Conservation (phyloP, 2,113 vertebrate genomes). For the Nyctereutes procyonoides region DNA sequence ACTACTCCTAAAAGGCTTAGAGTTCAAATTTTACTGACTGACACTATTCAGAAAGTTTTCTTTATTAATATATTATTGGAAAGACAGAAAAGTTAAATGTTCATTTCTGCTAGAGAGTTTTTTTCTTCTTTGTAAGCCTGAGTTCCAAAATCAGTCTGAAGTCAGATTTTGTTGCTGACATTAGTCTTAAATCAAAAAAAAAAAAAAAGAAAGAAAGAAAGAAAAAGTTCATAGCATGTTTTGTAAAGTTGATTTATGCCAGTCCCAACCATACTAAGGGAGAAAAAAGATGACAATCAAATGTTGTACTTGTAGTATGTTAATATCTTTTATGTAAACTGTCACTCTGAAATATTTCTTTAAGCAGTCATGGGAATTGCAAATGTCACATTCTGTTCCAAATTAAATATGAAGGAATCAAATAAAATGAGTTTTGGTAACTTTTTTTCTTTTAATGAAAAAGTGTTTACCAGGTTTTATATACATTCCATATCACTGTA, state of each 20-base stretch:
- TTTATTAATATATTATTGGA: not conserved
- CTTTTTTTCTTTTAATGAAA: not conserved
- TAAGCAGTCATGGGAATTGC: not conserved
- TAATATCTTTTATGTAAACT: constrained; percentile 32
- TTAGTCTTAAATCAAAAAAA: not conserved
- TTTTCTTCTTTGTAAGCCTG: not conserved
- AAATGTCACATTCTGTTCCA: not conserved
- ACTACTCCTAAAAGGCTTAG: not conserved
- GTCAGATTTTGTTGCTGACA: not conserved
- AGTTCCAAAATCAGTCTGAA: not conserved
- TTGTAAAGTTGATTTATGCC: constrained; percentile 25
- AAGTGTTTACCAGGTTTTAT: not conserved
- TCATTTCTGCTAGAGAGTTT: not conserved
- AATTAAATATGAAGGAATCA: not conserved
- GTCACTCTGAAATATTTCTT: not conserved
- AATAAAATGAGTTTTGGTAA: not conserved
- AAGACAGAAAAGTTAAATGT: not conserved
- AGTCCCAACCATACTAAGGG: not conserved
- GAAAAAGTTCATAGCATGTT: not conserved
- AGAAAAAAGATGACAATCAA: not conserved
- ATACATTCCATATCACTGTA: not conserved
- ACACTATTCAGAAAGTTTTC: not conserved
- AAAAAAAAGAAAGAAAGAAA: not conserved
- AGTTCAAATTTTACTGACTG: not conserved
- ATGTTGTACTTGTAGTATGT: not conserved